Percentiles rank a stretch among this genome's conserved stretches.
Conservation (phyloP, 2,797 vertebrate genomes). For the Enteromius radiatus region DNA sequence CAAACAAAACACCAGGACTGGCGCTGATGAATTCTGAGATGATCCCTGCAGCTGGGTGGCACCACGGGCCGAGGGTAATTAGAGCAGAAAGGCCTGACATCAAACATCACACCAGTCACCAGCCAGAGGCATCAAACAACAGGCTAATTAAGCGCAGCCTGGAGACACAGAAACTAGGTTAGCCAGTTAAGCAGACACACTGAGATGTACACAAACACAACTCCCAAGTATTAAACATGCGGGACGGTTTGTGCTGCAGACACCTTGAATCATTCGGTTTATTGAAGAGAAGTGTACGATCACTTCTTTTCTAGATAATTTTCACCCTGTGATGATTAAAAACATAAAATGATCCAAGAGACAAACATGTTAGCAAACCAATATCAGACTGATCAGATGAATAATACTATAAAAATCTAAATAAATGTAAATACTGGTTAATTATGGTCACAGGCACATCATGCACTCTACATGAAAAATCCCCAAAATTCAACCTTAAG, state of each 20-base stretch:
- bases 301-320: neutral
- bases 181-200: slow-evolving; percentile 30
- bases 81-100: slow-evolving; percentile 47
- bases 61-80: slow-evolving; percentile 45
- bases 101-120: slow-evolving; percentile 50
- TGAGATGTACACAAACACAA: slow-evolving; percentile 25
- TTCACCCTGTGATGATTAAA: neutral
- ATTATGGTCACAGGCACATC: neutral
- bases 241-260: neutral
- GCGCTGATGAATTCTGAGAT: slow-evolving; percentile 27
- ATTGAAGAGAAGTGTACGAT: neutral
- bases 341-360: neutral
- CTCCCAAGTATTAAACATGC: neutral
- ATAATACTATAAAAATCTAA: neutral
- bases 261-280: neutral
- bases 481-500: neutral
- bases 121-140: slow-evolving; percentile 48
- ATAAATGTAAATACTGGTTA: neutral
- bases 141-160: slow-evolving; percentile 54
- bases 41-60: slow-evolving; percentile 31
- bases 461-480: neutral
- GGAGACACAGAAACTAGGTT: slow-evolving; percentile 45
- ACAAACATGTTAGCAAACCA: neutral
- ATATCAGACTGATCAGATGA: neutral
- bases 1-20: slow-evolving; percentile 41